Base-by-base conservation (phyloP, 1,140 invertebrate genomes). In the Triops cancriformis region DNA sequence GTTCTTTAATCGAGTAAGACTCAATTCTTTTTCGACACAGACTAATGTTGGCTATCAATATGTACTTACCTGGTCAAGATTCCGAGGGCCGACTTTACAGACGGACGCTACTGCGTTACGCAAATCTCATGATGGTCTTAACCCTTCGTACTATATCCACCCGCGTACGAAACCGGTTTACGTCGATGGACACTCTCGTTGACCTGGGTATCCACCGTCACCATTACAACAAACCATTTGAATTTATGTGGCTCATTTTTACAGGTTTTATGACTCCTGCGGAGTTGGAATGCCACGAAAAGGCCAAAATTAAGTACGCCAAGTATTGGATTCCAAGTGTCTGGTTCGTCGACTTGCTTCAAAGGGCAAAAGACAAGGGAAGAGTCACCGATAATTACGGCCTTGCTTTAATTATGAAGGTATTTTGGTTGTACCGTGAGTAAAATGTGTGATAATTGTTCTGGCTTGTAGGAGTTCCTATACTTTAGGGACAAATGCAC, bases 131-230 rank as follows among this genome's bases (percentile, higher is more conserved):
- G 18, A 83, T 90, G 28, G 88, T 90, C 78, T 85, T 91, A 42
- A 89, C 91, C 6, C 84, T 92, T 72, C 84, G 89, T 72, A 90
- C 90, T 9, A 91, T 93, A 81, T 91, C 90, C 82, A 89, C 90
- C 23, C 87, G 89, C 0, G 90, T 92, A 1, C 92, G 92, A 84
- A 89, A 90, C 82, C 84, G 92, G 78, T 92, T 93, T 82, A 91
- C 92, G 0, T 92, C 91, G 0, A 84, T 91, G 43, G 90, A 93
- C 74, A 91, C 93, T 83, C 86, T 93, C 23, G 89, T 92, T 26
- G 89, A 92, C 82, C 88, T 90, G 77, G 91, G 91, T 89, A 84
- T 81, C 80, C 84, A 81, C n/a, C 5, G 42, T 73, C 6, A 74
- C 9, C 18, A 9, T 14, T 37, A 4, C 1, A 6, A 74, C 14